A percentile compares a stretch with the other conserved stretches of the same genome.
phyloP scores from a whole-genome alignment of 2,113 vertebrate species.

The Eptatretus burgeri region DNA sequence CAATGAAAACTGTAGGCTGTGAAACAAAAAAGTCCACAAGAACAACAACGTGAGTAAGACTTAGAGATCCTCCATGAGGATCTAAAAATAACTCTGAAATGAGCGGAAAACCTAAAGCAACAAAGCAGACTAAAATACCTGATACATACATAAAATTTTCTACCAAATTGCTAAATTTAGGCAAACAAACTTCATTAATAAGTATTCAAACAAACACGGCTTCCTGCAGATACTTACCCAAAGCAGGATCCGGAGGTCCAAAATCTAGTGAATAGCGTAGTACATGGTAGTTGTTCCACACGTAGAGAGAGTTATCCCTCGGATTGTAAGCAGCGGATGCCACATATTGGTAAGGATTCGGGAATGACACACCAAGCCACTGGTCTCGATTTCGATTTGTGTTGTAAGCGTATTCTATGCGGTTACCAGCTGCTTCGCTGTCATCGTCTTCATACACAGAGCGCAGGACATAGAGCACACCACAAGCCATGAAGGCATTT shows the following conservation, averaged over 20 bases:
- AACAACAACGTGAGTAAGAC: too few relatives aligned
- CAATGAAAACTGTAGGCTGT: too few relatives aligned
- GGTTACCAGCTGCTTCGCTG: slow-evolving; percentile 48
- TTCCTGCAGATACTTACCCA: slow-evolving; percentile 18
- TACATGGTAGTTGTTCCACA: slow-evolving; percentile 84
- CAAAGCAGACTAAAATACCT: too few relatives aligned
- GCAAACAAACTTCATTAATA: too few relatives aligned
- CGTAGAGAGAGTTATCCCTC: slow-evolving; percentile 68
- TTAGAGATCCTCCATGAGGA: too few relatives aligned
- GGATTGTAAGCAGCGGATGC: slow-evolving; percentile 82
- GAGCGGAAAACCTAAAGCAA: too few relatives aligned
- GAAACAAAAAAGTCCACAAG: too few relatives aligned
- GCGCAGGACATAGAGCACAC: slow-evolving; percentile 58
- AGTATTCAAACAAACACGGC: too few relatives aligned
- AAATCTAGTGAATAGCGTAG: slow-evolving; percentile 58
- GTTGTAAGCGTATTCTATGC: slow-evolving; percentile 58
- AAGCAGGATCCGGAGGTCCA: slow-evolving; percentile 40
- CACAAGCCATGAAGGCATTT: slow-evolving; percentile 85
- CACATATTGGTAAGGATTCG: slow-evolving; percentile 73
- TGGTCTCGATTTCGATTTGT: slow-evolving; percentile 44
- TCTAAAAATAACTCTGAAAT: too few relatives aligned
- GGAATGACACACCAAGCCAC: slow-evolving; percentile 37
- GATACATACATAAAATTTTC: too few relatives aligned
- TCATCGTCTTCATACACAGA: slow-evolving; percentile 71
- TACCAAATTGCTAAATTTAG: too few relatives aligned